These are phyloP conservation scores for Hylomyscus alleni DNA, from an alignment of 2,797 vertebrate genomes.

Conservation along the genomic window DNA sequence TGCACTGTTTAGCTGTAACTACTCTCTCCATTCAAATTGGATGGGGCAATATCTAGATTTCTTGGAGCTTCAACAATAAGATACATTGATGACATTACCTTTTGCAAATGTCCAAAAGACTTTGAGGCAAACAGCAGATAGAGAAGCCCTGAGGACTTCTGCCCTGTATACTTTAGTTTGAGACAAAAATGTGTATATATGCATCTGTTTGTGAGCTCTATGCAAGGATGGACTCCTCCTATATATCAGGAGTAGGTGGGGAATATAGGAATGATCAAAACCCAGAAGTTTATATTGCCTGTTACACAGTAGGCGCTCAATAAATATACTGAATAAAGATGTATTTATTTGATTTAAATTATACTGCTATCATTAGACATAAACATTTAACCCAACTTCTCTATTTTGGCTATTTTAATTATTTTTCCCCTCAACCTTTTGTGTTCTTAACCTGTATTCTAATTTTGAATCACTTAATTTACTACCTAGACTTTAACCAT, in stretches of 20 bases:
- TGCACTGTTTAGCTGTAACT: background rate
- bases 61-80: constrained; percentile 13
- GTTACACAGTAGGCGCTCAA: constrained; percentile 85
- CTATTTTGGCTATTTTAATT: constrained; percentile 67
- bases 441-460: constrained; percentile 41
- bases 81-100: constrained; percentile 35
- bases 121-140: background rate
- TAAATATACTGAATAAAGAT: constrained; percentile 77
- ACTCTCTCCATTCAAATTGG: constrained; percentile 22
- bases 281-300: constrained; percentile 68
- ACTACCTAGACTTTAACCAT: constrained; percentile 36
- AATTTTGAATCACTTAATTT: constrained; percentile 66
- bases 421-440: constrained; percentile 24
- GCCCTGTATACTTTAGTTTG: background rate
- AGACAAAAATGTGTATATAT: background rate
- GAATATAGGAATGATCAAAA: constrained; percentile 22
- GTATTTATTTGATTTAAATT: constrained; percentile 51
- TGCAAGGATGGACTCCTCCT: background rate
- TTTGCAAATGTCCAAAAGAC: constrained; percentile 42
- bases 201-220: background rate
- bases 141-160: constrained; percentile 33
- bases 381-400: constrained; percentile 61
- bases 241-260: background rate
- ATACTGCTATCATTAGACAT: constrained; percentile 52
- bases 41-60: background rate